Percentiles rank a stretch among this genome's conserved stretches.
Conservation (phyloP, 1,140 invertebrate species). For the Drosophila arawakana region DNA sequence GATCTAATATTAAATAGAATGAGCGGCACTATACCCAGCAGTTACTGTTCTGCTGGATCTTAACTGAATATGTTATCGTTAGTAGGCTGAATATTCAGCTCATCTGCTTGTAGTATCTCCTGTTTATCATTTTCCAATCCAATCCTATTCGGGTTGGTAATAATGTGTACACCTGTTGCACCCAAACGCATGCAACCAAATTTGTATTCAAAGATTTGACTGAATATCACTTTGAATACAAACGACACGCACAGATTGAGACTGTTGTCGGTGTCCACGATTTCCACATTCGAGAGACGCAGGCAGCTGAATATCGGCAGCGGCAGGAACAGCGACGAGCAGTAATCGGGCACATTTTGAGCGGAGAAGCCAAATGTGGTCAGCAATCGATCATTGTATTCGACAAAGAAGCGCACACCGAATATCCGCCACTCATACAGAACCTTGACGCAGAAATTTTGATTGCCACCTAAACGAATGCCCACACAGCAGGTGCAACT, state of each 20-base stretch:
- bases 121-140: no score
- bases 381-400: slow-evolving; percentile 48
- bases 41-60: slow-evolving; percentile 7
- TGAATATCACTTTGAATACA: slow-evolving; percentile 57
- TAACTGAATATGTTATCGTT: slow-evolving; percentile 47
- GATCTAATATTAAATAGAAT: slow-evolving; percentile 52
- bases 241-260: slow-evolving; percentile 57
- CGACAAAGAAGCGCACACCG: slow-evolving; percentile 43
- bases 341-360: slow-evolving; percentile 58
- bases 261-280: slow-evolving; percentile 35
- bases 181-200: slow-evolving; percentile 62
- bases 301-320: slow-evolving; percentile 58
- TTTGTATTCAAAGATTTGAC: slow-evolving; percentile 59
- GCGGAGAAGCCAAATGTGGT: slow-evolving; percentile 50
- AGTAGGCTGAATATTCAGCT: not conserved
- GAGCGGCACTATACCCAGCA: slow-evolving; percentile 12
- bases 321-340: slow-evolving; percentile 53
- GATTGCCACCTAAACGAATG: slow-evolving; percentile 42
- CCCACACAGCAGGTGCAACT: slow-evolving; percentile 67
- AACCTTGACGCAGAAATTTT: slow-evolving; percentile 44
- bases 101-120: not conserved
- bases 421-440: slow-evolving; percentile 39
- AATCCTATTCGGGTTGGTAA: not conserved
- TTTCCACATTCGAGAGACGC: slow-evolving; percentile 52
- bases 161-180: slow-evolving; percentile 45